A percentile compares a stretch with the other conserved stretches of the same genome.
Evolutionary conservation across 2,113 vertebrate genomes (phyloP).

Genomic region (Cervus canadensis): DNA sequence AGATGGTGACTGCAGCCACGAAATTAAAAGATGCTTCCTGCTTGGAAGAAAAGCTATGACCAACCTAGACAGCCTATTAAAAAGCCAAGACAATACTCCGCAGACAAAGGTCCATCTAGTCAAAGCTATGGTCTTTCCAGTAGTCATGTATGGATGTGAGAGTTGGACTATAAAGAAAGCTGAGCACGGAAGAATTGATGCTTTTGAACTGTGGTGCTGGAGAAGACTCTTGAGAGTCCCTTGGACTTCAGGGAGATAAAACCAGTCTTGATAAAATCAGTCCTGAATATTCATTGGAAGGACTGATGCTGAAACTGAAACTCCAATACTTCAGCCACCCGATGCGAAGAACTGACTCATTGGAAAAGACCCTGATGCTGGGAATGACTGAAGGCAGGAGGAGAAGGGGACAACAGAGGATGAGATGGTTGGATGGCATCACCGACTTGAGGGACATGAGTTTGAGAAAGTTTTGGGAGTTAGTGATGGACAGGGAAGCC

Average conservation of each 20-base stretch:
- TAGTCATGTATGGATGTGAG: background rate
- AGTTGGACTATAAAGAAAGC: background rate
- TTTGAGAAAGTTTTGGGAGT: background rate
- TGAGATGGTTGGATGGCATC: background rate
- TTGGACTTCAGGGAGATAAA: background rate
- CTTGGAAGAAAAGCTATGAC: background rate
- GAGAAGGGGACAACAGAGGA: background rate
- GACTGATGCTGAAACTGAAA: background rate
- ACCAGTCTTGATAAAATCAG: background rate
- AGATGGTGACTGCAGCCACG: background rate
- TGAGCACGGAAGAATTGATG: background rate
- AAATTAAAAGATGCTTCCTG: background rate
- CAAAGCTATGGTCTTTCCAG: background rate
- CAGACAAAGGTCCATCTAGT: background rate
- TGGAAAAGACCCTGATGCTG: background rate
- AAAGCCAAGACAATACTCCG: background rate
- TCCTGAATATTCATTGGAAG: background rate
- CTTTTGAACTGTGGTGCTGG: background rate
- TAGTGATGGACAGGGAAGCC: background rate
- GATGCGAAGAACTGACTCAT: background rate
- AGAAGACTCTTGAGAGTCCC: background rate
- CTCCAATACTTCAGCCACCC: background rate
- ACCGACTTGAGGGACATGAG: background rate
- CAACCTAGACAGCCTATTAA: background rate
- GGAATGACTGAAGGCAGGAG: background rate